phyloP scores from a whole-genome alignment of 2,888 invertebrate species.

The Anaspis maculata region DNA sequence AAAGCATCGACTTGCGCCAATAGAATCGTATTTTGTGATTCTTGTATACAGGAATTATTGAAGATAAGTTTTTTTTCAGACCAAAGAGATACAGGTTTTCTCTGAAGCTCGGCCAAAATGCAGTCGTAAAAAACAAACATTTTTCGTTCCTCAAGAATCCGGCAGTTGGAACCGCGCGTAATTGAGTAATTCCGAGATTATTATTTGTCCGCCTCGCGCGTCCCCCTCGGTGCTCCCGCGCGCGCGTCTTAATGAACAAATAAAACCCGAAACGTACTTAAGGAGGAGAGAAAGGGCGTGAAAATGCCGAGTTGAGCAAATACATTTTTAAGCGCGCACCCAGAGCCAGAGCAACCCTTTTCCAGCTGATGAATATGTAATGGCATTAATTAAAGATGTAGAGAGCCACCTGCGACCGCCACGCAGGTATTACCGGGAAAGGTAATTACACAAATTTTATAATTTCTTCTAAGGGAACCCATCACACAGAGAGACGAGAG shows the following conservation, averaged over 20 bases:
- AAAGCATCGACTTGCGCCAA: too few relatives aligned
- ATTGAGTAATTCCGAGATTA: too few relatives aligned
- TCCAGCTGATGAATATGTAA: constrained; percentile 42
- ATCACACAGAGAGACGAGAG: constrained; percentile 15
- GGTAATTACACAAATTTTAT: constrained; percentile 42
- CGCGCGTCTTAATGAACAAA: constrained; percentile 15
- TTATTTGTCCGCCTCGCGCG: too few relatives aligned
- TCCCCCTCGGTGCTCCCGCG: too few relatives aligned
- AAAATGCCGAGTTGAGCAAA: constrained; percentile 20
- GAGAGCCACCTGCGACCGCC: constrained; percentile 40
- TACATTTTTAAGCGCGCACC: constrained; percentile 24
- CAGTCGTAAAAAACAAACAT: too few relatives aligned
- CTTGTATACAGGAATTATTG: too few relatives aligned
- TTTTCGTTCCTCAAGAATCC: too few relatives aligned
- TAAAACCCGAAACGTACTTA: constrained; percentile 15
- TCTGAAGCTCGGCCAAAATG: too few relatives aligned
- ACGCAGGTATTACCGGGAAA: constrained; percentile 32
- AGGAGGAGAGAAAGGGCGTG: constrained; percentile 17
- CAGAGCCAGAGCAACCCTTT: constrained; percentile 26
- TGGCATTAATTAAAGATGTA: constrained; percentile 43
- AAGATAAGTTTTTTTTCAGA: too few relatives aligned
- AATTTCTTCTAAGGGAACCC: constrained; percentile 34
- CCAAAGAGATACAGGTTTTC: too few relatives aligned
- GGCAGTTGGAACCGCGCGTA: too few relatives aligned
- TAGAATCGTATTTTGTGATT: too few relatives aligned